A percentile compares a stretch with the other conserved stretches of the same genome.
Conservation (phyloP, 2,888 invertebrate genomes). For the Seira ritae region DNA sequence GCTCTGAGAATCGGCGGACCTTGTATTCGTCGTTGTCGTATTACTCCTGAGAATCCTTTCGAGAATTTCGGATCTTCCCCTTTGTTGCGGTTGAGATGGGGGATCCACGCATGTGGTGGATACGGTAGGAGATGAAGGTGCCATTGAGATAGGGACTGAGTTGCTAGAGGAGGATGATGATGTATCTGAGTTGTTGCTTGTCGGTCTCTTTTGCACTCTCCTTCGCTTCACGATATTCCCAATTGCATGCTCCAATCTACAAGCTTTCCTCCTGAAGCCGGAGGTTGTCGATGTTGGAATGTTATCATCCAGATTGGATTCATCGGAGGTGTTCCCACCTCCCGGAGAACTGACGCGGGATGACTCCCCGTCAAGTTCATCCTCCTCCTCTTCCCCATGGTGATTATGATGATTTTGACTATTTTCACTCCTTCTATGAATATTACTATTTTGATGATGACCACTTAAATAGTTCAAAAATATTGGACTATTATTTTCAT, state of each 20-base stretch:
- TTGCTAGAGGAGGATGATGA: neutral
- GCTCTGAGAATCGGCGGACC: no score
- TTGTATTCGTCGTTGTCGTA: neutral
- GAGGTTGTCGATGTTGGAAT: slow-evolving; percentile 62
- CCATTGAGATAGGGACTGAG: slow-evolving; percentile 51
- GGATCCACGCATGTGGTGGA: slow-evolving; percentile 55
- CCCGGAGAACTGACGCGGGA: slow-evolving; percentile 37
- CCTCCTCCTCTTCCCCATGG: neutral
- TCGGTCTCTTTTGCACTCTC: slow-evolving; percentile 41
- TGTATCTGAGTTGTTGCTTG: slow-evolving; percentile 9
- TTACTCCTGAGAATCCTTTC: slow-evolving; percentile 52
- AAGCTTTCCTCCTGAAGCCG: slow-evolving; percentile 47
- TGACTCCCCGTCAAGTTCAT: slow-evolving; percentile 39
- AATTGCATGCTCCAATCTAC: slow-evolving; percentile 51
- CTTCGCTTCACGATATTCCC: slow-evolving; percentile 47
- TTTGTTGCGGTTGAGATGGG: slow-evolving; percentile 14
- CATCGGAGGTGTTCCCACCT: slow-evolving; percentile 28
- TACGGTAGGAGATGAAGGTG: slow-evolving; percentile 54
- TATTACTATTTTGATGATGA: slow-evolving; percentile 11
- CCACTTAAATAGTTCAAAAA: slow-evolving; percentile 39
- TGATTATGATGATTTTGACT: no score
- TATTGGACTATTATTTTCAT: slow-evolving; percentile 40
- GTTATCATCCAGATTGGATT: slow-evolving; percentile 48
- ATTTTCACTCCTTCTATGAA: neutral
- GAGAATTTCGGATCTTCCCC: slow-evolving; percentile 55